Evolutionary conservation across 2,113 vertebrate species (phyloP).

Genomic region (Pelecanus crispus): DNA sequence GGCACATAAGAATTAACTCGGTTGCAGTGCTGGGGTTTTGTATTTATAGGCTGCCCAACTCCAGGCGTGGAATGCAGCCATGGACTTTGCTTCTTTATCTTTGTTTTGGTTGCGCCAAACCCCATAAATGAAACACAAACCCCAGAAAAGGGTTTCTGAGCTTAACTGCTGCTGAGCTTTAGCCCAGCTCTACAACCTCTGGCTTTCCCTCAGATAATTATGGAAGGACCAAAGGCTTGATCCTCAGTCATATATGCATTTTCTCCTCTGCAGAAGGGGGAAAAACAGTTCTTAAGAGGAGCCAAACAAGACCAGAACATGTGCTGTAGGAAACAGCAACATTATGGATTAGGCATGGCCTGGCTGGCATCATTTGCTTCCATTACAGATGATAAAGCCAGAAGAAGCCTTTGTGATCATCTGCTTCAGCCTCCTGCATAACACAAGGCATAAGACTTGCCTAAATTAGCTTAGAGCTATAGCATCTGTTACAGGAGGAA

Average conservation of each 20-base stretch:
- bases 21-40: not conserved
- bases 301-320: not conserved
- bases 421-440: not conserved
- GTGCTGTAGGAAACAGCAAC: not conserved
- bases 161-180: not conserved
- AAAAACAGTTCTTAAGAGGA: not conserved
- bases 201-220: not conserved
- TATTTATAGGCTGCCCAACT: not conserved
- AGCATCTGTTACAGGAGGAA: not conserved
- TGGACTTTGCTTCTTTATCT: not conserved
- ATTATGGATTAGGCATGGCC: not conserved
- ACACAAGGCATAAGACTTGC: not conserved
- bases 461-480: not conserved
- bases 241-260: not conserved
- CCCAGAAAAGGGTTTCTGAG: not conserved
- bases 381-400: not conserved
- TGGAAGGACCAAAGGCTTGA: not conserved
- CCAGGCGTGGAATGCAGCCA: not conserved
- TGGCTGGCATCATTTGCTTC: not conserved
- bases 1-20: not conserved
- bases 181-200: not conserved
- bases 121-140: conserved; percentile 25
- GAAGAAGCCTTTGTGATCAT: not conserved
- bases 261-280: not conserved
- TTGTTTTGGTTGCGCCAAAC: conserved; percentile 16